These are phyloP conservation scores for Trachymyrmex septentrionalis DNA, from an alignment of 1,140 invertebrate species.

Conservation along the genomic window DNA sequence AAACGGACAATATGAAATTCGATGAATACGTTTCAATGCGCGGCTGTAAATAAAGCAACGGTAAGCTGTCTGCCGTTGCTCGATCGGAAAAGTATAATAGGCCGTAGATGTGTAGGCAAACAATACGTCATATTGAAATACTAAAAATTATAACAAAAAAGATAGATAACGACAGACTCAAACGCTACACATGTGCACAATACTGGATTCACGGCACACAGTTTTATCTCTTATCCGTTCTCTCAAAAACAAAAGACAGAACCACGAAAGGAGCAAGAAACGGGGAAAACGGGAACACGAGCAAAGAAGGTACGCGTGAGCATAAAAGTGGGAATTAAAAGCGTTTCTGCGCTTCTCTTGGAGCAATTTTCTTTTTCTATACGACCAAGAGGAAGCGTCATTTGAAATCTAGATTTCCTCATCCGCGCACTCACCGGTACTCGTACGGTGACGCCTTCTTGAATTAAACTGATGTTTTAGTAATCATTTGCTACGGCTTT, in stretches of 20 bases:
- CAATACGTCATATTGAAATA: constrained; percentile 17
- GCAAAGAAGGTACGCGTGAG: constrained; percentile 9
- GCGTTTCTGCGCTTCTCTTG: constrained; percentile 46
- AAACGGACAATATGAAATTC: constrained; percentile 36
- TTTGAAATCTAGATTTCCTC: constrained; percentile 69
- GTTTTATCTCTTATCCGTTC: constrained; percentile 43
- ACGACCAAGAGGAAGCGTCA: constrained; percentile 61
- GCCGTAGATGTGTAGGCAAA: background rate
- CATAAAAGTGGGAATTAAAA: constrained; percentile 67
- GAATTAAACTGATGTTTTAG: constrained; percentile 61
- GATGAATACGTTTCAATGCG: constrained; percentile 42
- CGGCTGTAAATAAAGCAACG: constrained; percentile 37
- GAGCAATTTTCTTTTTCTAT: constrained; percentile 57
- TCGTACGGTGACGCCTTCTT: constrained; percentile 14
- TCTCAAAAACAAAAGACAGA: constrained; percentile 22
- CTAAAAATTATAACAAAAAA: constrained; percentile 11
- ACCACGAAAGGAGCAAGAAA: constrained; percentile 11
- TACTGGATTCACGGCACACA: background rate
- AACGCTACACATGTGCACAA: constrained; percentile 17
- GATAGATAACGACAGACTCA: constrained; percentile 22
- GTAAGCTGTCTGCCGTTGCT: constrained; percentile 27
- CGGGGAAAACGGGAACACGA: background rate
- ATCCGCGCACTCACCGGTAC: constrained; percentile 2
- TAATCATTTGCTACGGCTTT: constrained; percentile 35
- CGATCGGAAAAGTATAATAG: constrained; percentile 44